phyloP scores from a whole-genome alignment of 2,113 vertebrate genomes.

The Nyctibius bracteatus region DNA sequence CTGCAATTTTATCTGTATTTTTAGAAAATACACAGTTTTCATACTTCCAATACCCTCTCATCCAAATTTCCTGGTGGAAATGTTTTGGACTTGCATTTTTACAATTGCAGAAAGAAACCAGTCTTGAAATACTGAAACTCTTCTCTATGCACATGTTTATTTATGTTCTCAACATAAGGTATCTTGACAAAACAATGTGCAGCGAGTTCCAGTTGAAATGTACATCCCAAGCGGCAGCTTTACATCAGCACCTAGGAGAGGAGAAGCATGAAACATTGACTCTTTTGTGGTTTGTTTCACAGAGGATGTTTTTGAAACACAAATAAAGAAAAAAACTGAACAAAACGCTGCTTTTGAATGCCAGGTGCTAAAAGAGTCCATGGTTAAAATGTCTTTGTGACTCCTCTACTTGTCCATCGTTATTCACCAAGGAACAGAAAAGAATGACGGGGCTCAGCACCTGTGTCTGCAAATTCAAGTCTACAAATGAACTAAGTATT shows the following conservation, averaged over 20 bases:
- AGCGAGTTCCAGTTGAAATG: not conserved
- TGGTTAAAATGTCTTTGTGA: not conserved
- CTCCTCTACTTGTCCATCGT: not conserved
- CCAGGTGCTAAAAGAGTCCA: not conserved
- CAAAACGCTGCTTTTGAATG: not conserved
- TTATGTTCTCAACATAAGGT: not conserved
- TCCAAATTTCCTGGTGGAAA: not conserved
- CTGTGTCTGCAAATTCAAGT: not conserved
- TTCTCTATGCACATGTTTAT: not conserved
- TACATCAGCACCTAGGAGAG: not conserved
- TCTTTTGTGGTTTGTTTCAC: not conserved
- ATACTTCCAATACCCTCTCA: not conserved
- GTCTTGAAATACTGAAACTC: not conserved
- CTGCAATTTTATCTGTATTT: not conserved
- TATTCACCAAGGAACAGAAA: not conserved
- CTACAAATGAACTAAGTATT: not conserved
- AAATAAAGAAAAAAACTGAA: not conserved
- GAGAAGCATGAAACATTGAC: not conserved
- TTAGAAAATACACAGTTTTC: not conserved
- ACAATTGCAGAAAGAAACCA: not conserved
- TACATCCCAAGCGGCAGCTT: not conserved
- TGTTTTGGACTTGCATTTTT: not conserved
- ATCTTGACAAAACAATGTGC: not conserved
- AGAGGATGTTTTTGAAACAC: not conserved
- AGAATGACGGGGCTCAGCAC: not conserved